Base-by-base conservation (phyloP, 2,113 vertebrate species). In the Lamprotornis superbus region DNA sequence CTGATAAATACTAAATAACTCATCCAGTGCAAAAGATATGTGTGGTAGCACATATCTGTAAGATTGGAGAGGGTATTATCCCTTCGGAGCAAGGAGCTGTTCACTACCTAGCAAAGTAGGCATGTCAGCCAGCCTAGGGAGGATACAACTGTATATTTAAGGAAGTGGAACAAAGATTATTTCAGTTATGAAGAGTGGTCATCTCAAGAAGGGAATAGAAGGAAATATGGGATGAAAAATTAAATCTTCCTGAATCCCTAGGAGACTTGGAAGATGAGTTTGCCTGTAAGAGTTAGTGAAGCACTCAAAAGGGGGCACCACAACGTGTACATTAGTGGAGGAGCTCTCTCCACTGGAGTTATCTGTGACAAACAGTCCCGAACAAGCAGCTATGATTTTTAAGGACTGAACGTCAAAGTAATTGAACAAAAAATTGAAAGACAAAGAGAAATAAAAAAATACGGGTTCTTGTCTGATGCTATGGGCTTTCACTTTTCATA, bases 281-380 rank as follows among this genome's bases (percentile, higher is more conserved):
- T 61, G 13, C 6, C 12, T 60, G 9, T 70, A 24, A 53, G 27
- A 84, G 7, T 21, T 69, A 60, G 40, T 35, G 40, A 78, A 88
- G 5, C 31, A 31, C 22, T 70, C 1, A 2, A 27, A 67, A 40
- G 40, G 13, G 4, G 10, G 5, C 27, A 61, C 13, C 12, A 11
- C 15, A 59, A 3, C 1, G 2, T 5, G 1, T 42, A n/a, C 56
- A 24, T 10, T 49, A 37, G 15, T 10, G 16, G 12, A 55, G 5
- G 4, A 40, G 4, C 8, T 56, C 11, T 50, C 9, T 33, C 15
- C 30, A 65, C 5, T 57, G 23, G 1, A 71, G 24, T 35, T 49
- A 79, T 50, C 33, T 60, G 21, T 73, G 55, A 30, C 5, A 53
- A 35, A 22, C 7, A 31, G 14, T 33, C 18, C 16, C 4, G 17